phyloP scores from a whole-genome alignment of 2,888 invertebrate species.

The Neoaliturus tenellus region DNA sequence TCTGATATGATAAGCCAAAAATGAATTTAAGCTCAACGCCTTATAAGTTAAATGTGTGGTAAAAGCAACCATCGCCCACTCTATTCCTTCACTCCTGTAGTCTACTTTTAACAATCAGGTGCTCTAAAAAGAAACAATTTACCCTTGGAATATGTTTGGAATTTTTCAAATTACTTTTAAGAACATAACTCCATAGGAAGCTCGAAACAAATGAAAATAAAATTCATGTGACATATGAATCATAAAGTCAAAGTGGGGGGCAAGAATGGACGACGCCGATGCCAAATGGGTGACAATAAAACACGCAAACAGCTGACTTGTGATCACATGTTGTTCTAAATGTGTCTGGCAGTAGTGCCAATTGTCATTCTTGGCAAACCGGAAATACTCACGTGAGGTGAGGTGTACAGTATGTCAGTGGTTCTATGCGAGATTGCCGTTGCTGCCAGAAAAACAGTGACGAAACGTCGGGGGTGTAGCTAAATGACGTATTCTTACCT shows the following conservation, averaged over 20 bases:
- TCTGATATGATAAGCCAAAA: too few relatives aligned
- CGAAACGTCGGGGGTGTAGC: too few relatives aligned
- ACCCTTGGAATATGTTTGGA: too few relatives aligned
- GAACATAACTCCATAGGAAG: too few relatives aligned
- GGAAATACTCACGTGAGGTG: constrained; percentile 35
- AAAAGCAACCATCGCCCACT: too few relatives aligned
- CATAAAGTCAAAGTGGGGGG: background rate
- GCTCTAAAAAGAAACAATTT: too few relatives aligned
- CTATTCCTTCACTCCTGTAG: too few relatives aligned
- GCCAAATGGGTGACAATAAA: background rate
- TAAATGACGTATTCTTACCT: too few relatives aligned
- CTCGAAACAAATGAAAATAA: background rate
- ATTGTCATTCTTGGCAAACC: constrained; percentile 12
- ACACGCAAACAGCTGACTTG: constrained; percentile 38
- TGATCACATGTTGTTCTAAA: constrained; percentile 32
- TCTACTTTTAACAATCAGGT: too few relatives aligned
- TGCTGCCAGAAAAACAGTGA: constrained; percentile 1
- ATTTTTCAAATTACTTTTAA: too few relatives aligned
- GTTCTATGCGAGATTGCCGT: background rate
- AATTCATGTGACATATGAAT: background rate
- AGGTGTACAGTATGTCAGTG: background rate
- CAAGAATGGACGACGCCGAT: background rate
- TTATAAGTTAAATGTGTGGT: too few relatives aligned
- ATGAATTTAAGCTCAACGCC: too few relatives aligned
- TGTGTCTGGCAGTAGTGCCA: constrained; percentile 14